phyloP scores from a whole-genome alignment of 2,113 vertebrate genomes.

The Pionites leucogaster region DNA sequence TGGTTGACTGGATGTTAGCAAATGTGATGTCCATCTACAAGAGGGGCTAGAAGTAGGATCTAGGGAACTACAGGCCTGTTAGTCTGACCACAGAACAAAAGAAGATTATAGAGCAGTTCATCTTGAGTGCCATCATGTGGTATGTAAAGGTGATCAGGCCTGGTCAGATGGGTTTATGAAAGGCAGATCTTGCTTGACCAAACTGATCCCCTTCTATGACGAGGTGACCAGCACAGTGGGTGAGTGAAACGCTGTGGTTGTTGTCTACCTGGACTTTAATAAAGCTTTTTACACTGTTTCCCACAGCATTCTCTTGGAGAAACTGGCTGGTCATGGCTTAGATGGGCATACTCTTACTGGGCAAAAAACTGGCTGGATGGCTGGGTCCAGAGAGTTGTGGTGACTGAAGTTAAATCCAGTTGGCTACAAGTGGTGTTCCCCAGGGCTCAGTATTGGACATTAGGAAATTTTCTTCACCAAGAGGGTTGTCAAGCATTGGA shows the following conservation, averaged over 20 bases:
- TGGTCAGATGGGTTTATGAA: neutral
- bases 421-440: neutral
- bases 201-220: neutral
- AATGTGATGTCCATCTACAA: neutral
- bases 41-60: neutral
- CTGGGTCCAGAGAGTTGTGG: rapidly evolving
- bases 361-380: neutral
- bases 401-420: neutral
- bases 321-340: neutral
- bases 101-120: neutral
- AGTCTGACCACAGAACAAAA: rapidly evolving
- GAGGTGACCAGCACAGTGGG: neutral
- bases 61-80: neutral
- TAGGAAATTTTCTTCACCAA: neutral
- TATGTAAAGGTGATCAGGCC: neutral
- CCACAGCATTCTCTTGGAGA: neutral
- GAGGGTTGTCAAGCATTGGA: neutral
- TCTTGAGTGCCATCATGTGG: rapidly evolving
- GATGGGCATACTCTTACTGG: rapidly evolving
- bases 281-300: neutral
- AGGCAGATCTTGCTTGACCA: neutral
- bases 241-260: neutral
- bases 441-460: neutral
- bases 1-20: neutral
- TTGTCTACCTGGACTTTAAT: neutral